Evolutionary conservation across 2,797 vertebrate species (phyloP).

Genomic region (Bradypodion ventrale): DNA sequence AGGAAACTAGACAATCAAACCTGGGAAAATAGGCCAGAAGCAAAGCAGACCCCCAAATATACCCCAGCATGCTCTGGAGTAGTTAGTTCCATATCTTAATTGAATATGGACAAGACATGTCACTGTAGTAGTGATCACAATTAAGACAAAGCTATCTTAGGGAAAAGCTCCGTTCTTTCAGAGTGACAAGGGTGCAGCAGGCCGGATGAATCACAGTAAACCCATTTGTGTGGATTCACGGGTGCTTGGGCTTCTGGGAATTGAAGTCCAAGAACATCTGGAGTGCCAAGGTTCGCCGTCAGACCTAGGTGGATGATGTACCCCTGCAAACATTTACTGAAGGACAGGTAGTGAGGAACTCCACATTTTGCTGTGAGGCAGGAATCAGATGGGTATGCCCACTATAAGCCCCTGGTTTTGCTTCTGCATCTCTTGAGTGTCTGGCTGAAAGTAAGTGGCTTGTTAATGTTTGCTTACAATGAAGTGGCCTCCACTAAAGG

Average conservation of each 20-base stretch:
- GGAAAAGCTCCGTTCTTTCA: neutral
- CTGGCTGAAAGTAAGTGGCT: neutral
- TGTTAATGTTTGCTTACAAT: constrained; percentile 11
- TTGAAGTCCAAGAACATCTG: too few species aligned
- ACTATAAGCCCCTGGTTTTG: neutral
- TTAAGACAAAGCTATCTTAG: neutral
- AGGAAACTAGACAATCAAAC: neutral
- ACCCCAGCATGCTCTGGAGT: neutral
- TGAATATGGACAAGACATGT: neutral
- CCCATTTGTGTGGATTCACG: too few species aligned
- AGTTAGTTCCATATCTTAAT: neutral
- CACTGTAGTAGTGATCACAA: neutral
- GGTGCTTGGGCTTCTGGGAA: too few species aligned
- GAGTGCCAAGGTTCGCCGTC: too few species aligned
- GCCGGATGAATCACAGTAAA: too few species aligned
- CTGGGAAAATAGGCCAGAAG: too few species aligned
- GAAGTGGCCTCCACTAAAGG: neutral
- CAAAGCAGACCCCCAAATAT: neutral
- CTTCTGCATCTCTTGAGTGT: neutral
- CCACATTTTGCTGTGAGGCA: neutral
- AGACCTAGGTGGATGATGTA: neutral
- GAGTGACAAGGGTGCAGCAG: too few species aligned
- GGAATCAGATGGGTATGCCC: neutral
- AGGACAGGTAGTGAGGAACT: neutral
- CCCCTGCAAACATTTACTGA: neutral